Evolutionary conservation across 2,888 invertebrate genomes (phyloP), one percentile per base, ranked within the genome.

Genomic region (Clistopyga incitator): DNA sequence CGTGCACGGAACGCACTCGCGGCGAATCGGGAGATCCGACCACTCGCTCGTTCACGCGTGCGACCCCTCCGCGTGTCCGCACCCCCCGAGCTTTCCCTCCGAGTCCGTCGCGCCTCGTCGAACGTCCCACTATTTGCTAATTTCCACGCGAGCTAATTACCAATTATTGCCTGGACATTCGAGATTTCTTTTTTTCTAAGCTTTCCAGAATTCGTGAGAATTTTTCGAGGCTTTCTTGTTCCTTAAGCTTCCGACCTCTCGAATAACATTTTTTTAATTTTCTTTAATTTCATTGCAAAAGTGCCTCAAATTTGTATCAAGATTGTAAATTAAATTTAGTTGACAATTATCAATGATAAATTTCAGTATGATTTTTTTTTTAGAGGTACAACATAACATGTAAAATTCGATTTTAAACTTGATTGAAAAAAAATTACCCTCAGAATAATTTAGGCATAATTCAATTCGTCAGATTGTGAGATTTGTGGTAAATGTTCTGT

Each of bases 121-220:
- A 85, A 84, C 8, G 18, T 18, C n/a, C 89, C 67, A 85, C 85
- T 85, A 75, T 86, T 86, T 85, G 85, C 84, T 81, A 82, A 74
- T 87, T 84, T 88, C 85, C 85, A 88, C 87, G 89, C 87, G 87
- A 85, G 88, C 91, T 92, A 92, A 93, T 93, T 92, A 92, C 90
- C 90, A 92, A 92, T 92, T 92, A 90, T 88, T 85, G 89, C 87
- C 89, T 89, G 90, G 90, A 89, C 90, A 89, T 87, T 86, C 87
- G 87, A 86, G n/a, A n/a, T n/a, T n/a, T 87, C 87, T 87, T 88
- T 89, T 86, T 84, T 85, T 87, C 84, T 84, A 84, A 85, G 84
- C 38, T 59, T 68, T 15, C 15, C 54, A 25, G 50, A 34, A 34
- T 11, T 34, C 6, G 56, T 25, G 56, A 59, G 10, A 10, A 75